Conservation (phyloP, 2,797 vertebrate genomes). For the Cryptoprocta ferox region DNA sequence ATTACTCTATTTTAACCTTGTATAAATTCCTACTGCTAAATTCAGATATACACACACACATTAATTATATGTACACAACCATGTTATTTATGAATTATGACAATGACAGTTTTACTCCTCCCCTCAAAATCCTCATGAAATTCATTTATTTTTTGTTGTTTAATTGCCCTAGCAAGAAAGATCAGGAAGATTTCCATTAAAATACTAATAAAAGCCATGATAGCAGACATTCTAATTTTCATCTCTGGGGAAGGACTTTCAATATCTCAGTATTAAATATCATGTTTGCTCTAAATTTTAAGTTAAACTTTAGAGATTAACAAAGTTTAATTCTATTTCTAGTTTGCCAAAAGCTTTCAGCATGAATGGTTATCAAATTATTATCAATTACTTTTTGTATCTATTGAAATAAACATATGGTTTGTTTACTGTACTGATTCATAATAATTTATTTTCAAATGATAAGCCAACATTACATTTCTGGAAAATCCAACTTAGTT, state of each 20-base stretch:
- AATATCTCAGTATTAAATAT: not conserved
- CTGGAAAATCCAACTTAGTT: not conserved
- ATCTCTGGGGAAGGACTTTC: not conserved
- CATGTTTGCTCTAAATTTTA: not conserved
- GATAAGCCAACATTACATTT: not conserved
- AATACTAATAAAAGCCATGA: not conserved
- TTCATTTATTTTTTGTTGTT: not conserved
- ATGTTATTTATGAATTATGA: not conserved
- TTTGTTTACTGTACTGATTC: not conserved
- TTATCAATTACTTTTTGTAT: not conserved
- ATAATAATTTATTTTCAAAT: not conserved
- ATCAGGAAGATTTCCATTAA: not conserved
- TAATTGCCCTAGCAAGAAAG: not conserved
- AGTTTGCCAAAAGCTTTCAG: not conserved
- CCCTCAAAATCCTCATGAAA: not conserved
- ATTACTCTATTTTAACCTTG: not conserved
- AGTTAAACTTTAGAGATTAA: not conserved
- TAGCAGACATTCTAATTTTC: not conserved
- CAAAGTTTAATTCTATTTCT: not conserved
- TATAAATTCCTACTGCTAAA: not conserved
- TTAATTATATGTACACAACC: not conserved
- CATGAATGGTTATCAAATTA: not conserved
- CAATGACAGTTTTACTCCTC: not conserved
- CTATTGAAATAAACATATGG: not conserved
- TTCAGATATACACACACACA: not conserved